Conservation (phyloP, 2,797 vertebrate species). For the Cheirogaleus major region DNA sequence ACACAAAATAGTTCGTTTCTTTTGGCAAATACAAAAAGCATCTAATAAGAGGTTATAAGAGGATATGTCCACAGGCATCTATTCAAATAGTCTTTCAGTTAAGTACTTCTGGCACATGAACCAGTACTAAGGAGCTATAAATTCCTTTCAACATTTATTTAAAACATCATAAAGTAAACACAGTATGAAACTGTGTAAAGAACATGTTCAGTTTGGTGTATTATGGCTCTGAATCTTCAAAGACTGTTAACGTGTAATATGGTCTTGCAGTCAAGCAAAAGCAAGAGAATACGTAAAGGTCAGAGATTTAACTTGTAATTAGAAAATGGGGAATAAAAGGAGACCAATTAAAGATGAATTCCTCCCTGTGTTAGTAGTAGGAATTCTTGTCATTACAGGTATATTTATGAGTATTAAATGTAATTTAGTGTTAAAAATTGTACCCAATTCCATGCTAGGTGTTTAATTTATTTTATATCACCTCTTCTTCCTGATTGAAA, state of each 20-base stretch:
- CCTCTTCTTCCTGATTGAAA: neutral
- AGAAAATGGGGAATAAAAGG: neutral
- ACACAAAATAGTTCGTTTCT: slow-evolving; percentile 11
- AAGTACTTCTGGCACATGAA: neutral
- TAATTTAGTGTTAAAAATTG: neutral
- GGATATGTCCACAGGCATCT: slow-evolving; percentile 28
- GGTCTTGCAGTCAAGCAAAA: neutral
- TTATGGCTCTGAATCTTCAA: neutral
- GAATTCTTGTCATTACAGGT: neutral
- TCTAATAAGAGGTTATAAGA: slow-evolving; percentile 34
- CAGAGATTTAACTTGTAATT: neutral
- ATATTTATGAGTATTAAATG: neutral
- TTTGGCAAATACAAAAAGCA: slow-evolving; percentile 47
- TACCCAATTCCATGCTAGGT: neutral
- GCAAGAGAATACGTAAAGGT: neutral
- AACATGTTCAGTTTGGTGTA: neutral
- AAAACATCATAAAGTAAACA: slow-evolving; percentile 38
- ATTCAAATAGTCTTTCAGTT: slow-evolving; percentile 49
- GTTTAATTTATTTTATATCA: neutral
- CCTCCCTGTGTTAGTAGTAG: neutral
- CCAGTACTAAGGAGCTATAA: slow-evolving; percentile 1
- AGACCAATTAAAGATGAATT: neutral
- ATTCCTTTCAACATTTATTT: slow-evolving; percentile 61
- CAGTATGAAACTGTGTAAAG: slow-evolving; percentile 34
- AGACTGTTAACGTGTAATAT: neutral